These are phyloP conservation scores for Hemiscyllium ocellatum DNA, from an alignment of 2,113 vertebrate species.

Conservation along the genomic window DNA sequence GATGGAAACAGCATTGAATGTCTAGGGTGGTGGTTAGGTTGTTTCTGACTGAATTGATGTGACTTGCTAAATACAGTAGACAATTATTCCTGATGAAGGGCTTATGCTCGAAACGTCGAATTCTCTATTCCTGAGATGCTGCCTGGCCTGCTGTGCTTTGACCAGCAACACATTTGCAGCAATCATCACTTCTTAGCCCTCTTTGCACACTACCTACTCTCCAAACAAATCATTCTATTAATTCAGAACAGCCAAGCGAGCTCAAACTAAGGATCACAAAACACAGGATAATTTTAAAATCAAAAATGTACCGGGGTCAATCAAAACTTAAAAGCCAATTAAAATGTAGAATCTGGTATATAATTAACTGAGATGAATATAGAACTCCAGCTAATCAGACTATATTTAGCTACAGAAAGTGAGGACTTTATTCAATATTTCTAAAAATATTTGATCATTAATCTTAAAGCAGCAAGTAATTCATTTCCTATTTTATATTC, in stretches of 20 bases:
- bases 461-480: background rate
- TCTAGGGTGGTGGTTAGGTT: background rate
- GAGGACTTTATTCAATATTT: slow-evolving; percentile 6
- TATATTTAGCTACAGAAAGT: slow-evolving; percentile 25
- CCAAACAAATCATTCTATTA: background rate
- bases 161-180: no score
- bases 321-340: slow-evolving; percentile 36
- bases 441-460: slow-evolving; percentile 4
- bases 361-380: slow-evolving; percentile 13
- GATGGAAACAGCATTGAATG: background rate
- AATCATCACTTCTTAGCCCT: background rate
- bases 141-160: no score
- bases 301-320: background rate
- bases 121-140: no score
- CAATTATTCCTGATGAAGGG: no score
- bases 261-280: background rate
- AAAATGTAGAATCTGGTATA: slow-evolving; percentile 31
- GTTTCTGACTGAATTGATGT: background rate
- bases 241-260: background rate
- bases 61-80: background rate
- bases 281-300: background rate
- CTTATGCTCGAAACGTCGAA: no score
- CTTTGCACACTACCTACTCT: background rate
- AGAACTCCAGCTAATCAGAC: background rate
- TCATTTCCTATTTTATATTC: slow-evolving; percentile 12